Base-by-base conservation (phyloP, 1,140 invertebrate species). In the Diorhabda sublineata region DNA sequence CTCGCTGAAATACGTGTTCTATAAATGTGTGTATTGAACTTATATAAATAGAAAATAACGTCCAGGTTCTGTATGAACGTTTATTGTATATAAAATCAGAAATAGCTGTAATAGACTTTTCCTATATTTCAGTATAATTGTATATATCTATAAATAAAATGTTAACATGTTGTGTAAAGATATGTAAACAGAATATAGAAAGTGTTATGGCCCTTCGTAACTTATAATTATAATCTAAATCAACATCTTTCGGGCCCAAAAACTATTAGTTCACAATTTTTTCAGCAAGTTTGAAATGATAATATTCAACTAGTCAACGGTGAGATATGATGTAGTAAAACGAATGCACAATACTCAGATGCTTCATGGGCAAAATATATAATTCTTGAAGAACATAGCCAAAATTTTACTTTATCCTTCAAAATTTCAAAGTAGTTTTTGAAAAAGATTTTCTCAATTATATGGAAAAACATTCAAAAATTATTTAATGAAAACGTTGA, bases 91-190 rank as follows among this genome's bases (percentile, higher is more conserved):
- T 26, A 26, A 26, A 26, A 26, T 26, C 47, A 52, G n/a, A 52
- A 52, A 52, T 52, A 52, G 4, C 6, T 52, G 6, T n/a, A 3
- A n/a, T 52, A 52, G 47, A 8, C 47, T 52, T 52, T 26, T n/a
- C n/a, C 47, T 52, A 52, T 52, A 52, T 52, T 8, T 52, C 47
- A 67, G 61, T 9, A 64, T 67, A 67, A 63, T 69, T 75, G 71
- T 75, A 75, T 69, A 75, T 74, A 73, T 65, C 67, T 74, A 72
- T 75, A 75, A 71, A 72, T 73, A 74, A 59, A 58, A 75, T 75
- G 74, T 75, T 75, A 67, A 70, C 72, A 75, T 74, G 74, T 75
- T 75, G 72, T 75, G 74, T 75, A 75, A 52, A 61, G 68, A 66
- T 75, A 75, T 70, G 62, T 64, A 72, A 75, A 69, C 43, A 69